phyloP scores from a whole-genome alignment of 1,140 invertebrate genomes.

The Drosophila kikkawai region DNA sequence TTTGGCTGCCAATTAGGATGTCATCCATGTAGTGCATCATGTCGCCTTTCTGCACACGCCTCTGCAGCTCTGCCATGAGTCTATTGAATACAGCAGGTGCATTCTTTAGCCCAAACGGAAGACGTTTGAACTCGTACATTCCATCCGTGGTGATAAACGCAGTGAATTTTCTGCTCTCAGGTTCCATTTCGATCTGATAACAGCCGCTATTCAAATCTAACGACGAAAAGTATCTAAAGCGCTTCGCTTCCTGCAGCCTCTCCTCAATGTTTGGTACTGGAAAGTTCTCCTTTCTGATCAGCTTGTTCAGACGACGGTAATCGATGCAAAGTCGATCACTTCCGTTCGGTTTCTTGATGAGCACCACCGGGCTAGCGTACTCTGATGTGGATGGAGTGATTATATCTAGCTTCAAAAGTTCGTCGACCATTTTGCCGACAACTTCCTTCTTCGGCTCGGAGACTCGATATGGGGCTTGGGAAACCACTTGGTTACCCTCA shows the following conservation, averaged over 20 bases:
- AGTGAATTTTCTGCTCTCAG: not conserved
- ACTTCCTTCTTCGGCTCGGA: too few relatives aligned
- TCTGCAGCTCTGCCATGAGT: not conserved
- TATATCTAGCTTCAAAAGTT: too few relatives aligned
- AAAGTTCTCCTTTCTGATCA: too few relatives aligned
- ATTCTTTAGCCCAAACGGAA: constrained; percentile 1
- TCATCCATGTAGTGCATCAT: not conserved
- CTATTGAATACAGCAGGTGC: not conserved
- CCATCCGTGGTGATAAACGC: not conserved
- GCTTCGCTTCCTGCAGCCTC: not conserved
- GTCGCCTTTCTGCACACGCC: not conserved
- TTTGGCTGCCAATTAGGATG: not conserved
- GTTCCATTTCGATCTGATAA: not conserved
- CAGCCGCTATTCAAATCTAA: too few relatives aligned
- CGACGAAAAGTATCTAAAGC: not conserved
- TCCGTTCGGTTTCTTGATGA: not conserved
- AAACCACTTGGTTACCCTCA: too few relatives aligned
- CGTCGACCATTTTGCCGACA: too few relatives aligned
- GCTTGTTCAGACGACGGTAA: not conserved
- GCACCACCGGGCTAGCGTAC: not conserved
- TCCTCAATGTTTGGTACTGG: not conserved
- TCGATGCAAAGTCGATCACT: not conserved
- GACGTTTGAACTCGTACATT: not conserved
- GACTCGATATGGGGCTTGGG: not conserved
- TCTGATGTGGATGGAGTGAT: not conserved